phyloP scores from a whole-genome alignment of 2,888 invertebrate genomes.

The Watsonalla binaria region DNA sequence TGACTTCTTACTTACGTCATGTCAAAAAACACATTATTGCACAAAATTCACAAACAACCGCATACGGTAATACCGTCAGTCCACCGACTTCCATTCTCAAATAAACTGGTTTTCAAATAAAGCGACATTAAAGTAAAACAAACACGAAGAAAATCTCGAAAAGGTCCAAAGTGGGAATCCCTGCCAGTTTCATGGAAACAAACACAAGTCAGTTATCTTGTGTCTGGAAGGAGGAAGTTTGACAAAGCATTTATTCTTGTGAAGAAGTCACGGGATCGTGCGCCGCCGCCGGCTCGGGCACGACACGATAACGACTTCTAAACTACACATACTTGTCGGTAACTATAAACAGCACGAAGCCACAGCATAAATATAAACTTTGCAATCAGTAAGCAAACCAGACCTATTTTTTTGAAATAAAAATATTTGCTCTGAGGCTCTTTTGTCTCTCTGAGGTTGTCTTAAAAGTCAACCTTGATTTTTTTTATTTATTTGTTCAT shows the following conservation, averaged over 20 bases:
- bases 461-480: too few species aligned
- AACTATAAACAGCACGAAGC: neutral
- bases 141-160: slow-evolving; percentile 25
- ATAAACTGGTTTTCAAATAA: neutral
- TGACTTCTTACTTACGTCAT: too few species aligned
- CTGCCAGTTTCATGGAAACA: slow-evolving; percentile 44
- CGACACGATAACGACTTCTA: slow-evolving; percentile 60
- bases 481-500: too few species aligned
- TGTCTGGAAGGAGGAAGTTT: slow-evolving; percentile 46
- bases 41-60: too few species aligned
- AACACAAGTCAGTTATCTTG: slow-evolving; percentile 60
- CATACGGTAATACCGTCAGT: neutral
- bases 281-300: slow-evolving; percentile 28
- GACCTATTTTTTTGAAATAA: too few species aligned
- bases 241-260: slow-evolving; percentile 70
- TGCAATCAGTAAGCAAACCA: too few species aligned
- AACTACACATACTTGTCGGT: slow-evolving; percentile 31
- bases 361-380: too few species aligned
- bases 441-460: too few species aligned
- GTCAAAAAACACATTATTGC: too few species aligned
- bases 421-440: too few species aligned
- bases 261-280: slow-evolving; percentile 41
- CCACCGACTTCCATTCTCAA: neutral
- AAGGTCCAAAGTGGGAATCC: slow-evolving; percentile 32
- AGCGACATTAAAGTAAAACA: slow-evolving; percentile 11